Evolutionary conservation across 92 coral and sea anemone genomes (phyloP), one percentile per base, ranked within the genome.

Genomic region (Paragorgia papillata): DNA sequence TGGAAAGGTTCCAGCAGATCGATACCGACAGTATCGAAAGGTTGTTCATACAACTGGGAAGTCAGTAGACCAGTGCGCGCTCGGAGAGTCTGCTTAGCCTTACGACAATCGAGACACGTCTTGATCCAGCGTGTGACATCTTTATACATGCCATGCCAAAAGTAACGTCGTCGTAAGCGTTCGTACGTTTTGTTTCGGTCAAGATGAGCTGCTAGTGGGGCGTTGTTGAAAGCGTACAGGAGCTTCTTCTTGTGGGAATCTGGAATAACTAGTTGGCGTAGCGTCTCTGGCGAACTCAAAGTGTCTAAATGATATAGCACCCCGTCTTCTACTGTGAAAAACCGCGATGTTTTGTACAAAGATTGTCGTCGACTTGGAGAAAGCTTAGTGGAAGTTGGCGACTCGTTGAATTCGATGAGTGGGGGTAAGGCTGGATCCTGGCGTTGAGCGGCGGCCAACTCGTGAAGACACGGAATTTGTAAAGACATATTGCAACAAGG

Each of bases 81-180:
- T 28, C 31, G 69, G 19, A 62, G 37, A 13, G 41, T 62, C 24
- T 62, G 69, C n/a, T 62, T 62, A 0, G 69, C 69, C n/a, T 28
- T 62, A 29, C 43, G 69, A 28, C 69, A n/a, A n/a, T n/a, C n/a
- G n/a, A 66, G 74, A 20, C 74, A 66, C 26, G 55, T 66, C 28
- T 66, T 66, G 33, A 66, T n/a, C 74, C 74, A n/a, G 6, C 10
- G 43, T 37, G 4, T 37, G n/a, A 62, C 4, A 13, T 62, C 69
- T 0, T 21, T 62, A 31, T 62, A 62, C 69, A 32, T 62, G n/a
- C 69, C 69, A 62, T 13, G 20, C 69, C 69, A 29, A 25, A 62
- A 62, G 30, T 9, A 62, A 43, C 43, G 44, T 43, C 39, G 43
- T 14, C 43, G 44, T 30, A 62, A 3, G 69, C 43, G 44, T 8